Evolutionary conservation across 2,797 vertebrate genomes (phyloP).

Genomic region (Thunnus albacares): DNA sequence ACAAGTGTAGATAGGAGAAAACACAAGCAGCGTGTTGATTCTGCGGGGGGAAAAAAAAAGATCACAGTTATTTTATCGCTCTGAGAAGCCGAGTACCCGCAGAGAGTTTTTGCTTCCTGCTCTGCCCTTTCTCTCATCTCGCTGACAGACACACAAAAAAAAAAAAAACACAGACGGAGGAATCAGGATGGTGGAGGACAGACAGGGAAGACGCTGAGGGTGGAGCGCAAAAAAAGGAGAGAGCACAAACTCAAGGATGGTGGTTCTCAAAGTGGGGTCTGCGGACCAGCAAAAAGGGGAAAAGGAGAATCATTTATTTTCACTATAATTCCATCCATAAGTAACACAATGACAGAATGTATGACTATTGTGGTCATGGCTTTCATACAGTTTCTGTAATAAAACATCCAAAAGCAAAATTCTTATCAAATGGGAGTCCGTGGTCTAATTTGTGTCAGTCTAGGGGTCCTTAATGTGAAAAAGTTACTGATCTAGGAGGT

Average conservation of each 20-base stretch:
- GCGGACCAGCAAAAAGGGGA: too few relatives aligned
- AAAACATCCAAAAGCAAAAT: too few relatives aligned
- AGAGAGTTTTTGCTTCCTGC: slow-evolving; percentile 49
- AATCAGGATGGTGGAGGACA: slow-evolving; percentile 38
- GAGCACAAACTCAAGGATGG: background rate
- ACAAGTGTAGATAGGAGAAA: slow-evolving; percentile 30
- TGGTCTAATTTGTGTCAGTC: too few relatives aligned
- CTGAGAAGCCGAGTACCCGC: slow-evolving; percentile 44
- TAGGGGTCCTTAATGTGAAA: too few relatives aligned
- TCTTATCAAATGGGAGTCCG: too few relatives aligned
- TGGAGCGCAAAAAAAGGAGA: slow-evolving; percentile 29
- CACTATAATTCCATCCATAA: too few relatives aligned
- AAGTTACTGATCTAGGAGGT: background rate
- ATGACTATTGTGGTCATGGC: too few relatives aligned
- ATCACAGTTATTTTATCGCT: slow-evolving; percentile 63
- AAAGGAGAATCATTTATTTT: too few relatives aligned
- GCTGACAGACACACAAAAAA: slow-evolving; percentile 54
- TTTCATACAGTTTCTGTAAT: too few relatives aligned
- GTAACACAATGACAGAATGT: too few relatives aligned
- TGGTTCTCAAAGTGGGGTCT: too few relatives aligned
- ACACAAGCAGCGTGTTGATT: slow-evolving; percentile 56
- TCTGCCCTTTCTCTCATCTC: slow-evolving; percentile 58
- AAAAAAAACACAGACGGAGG: slow-evolving; percentile 37
- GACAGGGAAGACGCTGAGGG: slow-evolving; percentile 37
- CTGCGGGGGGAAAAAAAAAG: slow-evolving; percentile 33